phyloP scores from a whole-genome alignment of 1,140 invertebrate genomes.

The Berghia stephanieae region DNA sequence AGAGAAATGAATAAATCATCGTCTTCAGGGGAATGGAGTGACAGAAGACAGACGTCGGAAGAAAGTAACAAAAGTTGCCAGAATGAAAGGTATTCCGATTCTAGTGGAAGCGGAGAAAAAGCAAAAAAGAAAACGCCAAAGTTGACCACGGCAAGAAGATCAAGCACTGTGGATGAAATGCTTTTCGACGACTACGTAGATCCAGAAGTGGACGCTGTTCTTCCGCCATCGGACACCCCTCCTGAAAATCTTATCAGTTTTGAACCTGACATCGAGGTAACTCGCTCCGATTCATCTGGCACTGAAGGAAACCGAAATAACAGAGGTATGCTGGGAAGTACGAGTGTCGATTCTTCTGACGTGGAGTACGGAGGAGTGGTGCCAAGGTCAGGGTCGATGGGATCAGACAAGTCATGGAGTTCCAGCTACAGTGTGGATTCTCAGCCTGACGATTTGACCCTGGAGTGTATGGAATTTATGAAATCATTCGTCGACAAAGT shows the following conservation, averaged over 20 bases:
- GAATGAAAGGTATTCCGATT: background rate
- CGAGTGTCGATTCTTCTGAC: slow-evolving; percentile 73
- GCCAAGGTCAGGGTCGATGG: slow-evolving; percentile 72
- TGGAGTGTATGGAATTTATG: slow-evolving; percentile 76
- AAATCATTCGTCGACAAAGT: slow-evolving; percentile 77
- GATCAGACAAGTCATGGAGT: slow-evolving; percentile 78
- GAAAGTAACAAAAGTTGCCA: slow-evolving; percentile 28
- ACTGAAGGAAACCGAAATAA: slow-evolving; percentile 1
- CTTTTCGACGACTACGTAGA: slow-evolving; percentile 61
- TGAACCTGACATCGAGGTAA: slow-evolving; percentile 49
- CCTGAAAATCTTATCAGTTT: slow-evolving; percentile 59
- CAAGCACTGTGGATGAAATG: slow-evolving; percentile 63
- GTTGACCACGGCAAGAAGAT: slow-evolving; percentile 48
- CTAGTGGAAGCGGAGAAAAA: background rate
- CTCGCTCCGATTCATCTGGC: slow-evolving; percentile 32
- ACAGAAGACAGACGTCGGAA: slow-evolving; percentile 11
- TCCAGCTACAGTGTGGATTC: slow-evolving; percentile 78
- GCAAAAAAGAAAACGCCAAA: slow-evolving; percentile 42
- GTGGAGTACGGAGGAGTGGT: slow-evolving; percentile 58
- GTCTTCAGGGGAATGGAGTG: background rate
- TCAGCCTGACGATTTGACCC: slow-evolving; percentile 74
- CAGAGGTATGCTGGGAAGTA: slow-evolving; percentile 46
- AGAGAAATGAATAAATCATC: too few species aligned
- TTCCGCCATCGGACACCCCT: slow-evolving; percentile 33
- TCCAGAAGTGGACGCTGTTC: slow-evolving; percentile 35